Conservation (phyloP, 2,113 vertebrate species). For the Pygathrix nemaeus region DNA sequence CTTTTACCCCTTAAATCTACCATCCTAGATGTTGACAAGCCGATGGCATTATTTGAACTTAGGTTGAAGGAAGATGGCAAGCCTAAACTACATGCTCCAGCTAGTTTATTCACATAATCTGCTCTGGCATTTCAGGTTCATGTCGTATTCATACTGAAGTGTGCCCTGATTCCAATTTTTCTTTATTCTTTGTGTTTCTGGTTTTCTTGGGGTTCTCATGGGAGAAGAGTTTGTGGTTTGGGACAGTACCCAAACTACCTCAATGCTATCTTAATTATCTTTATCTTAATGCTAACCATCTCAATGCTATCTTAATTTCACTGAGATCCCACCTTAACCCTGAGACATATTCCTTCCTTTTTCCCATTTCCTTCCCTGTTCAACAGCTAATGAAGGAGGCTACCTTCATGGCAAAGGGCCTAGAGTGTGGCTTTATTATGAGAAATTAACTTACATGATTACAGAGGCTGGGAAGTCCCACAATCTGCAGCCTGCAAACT, state of each 20-base stretch:
- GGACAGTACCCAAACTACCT: background rate
- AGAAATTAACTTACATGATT: background rate
- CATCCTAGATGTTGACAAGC: background rate
- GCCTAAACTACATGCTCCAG: background rate
- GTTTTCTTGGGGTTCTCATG: background rate
- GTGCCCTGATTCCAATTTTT: background rate
- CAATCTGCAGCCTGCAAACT: background rate
- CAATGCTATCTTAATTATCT: background rate
- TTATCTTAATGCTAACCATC: background rate
- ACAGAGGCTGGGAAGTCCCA: background rate
- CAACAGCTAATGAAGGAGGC: too few relatives aligned
- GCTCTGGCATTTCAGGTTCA: background rate
- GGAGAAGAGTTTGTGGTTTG: background rate
- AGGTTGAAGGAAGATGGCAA: background rate
- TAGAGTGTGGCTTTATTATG: background rate
- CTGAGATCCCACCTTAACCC: background rate
- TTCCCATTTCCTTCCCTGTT: background rate
- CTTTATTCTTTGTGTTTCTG: background rate
- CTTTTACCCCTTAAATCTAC: background rate
- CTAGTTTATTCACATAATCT: background rate
- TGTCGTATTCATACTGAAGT: background rate
- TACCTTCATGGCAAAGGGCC: background rate
- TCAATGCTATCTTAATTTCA: background rate
- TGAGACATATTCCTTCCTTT: fast-evolving
- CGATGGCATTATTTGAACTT: background rate